phyloP scores from a whole-genome alignment of 2,888 invertebrate genomes.

The Ochropleura plecta region DNA sequence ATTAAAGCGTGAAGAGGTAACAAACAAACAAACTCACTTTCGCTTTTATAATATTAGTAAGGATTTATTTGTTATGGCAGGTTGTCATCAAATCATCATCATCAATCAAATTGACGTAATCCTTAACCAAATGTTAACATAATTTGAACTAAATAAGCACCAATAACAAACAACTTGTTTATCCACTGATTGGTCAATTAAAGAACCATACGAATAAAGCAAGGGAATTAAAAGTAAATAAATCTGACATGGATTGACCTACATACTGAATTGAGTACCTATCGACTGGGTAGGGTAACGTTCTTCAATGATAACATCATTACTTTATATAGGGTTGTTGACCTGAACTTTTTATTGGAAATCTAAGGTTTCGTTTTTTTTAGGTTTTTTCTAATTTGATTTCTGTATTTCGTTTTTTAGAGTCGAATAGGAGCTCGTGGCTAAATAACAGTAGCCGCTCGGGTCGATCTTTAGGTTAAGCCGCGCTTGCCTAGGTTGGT shows the following conservation, averaged over 20 bases:
- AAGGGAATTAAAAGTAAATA: constrained; percentile 21
- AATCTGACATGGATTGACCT: constrained; percentile 13
- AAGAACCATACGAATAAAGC: constrained; percentile 16
- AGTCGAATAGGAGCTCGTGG: neutral
- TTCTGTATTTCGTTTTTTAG: neutral
- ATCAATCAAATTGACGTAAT: neutral
- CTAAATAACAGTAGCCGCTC: too few species aligned
- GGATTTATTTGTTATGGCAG: too few species aligned
- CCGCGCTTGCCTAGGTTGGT: too few species aligned
- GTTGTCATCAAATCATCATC: too few species aligned
- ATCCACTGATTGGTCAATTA: constrained; percentile 15
- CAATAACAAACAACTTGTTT: neutral
- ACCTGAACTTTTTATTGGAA: neutral
- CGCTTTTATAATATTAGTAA: too few species aligned
- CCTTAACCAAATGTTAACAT: neutral
- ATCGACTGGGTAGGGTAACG: constrained; percentile 14
- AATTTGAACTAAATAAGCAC: neutral
- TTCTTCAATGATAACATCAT: constrained; percentile 16
- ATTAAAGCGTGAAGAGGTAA: too few species aligned
- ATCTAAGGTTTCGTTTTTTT: neutral
- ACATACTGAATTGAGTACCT: constrained; percentile 7
- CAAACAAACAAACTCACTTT: too few species aligned
- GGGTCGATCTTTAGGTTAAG: too few species aligned
- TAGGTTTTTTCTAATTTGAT: neutral
- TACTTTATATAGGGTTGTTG: constrained; percentile 15